Base-by-base conservation (phyloP, 2,888 invertebrate species). In the Ceraclea dissimilis region DNA sequence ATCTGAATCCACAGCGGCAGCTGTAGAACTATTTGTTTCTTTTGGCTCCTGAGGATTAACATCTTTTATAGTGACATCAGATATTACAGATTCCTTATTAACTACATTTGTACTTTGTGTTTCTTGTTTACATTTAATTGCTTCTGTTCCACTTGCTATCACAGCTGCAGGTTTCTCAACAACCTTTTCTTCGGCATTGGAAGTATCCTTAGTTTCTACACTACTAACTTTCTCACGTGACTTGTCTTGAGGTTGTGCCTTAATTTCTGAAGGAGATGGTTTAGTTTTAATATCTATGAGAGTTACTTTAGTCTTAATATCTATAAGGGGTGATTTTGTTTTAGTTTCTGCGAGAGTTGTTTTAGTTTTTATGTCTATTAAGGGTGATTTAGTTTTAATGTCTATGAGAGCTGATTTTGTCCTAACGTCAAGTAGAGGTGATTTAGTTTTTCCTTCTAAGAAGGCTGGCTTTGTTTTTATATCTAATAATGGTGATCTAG, bases 171-270 rank as follows among this genome's bases (percentile, higher is more conserved):
- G 64, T 4, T 72, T 64, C 65, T 81, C 81, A 0, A 82, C 73
- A 8, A 79, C 76, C 64, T 83, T 83, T 52, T 83, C 81, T 55
- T 55, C 55, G 11, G 8, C 20, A 20, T 55, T 55, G 8, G 21
- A 18, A 18, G 19, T 17, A 18, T 43, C 46, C n/a, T 51, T 43
- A 13, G 22, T 48, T 54, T 54, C 26, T 49, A 31, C 49, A 31
- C 51, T 48, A 39, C 51, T 21, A 44, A 50, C 18, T 57, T 65
- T 65, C 2, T 58, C 58, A n/a, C 4, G 8, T 8, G 39, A 16
- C 13, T 13, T 39, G 31, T 65, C 63, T 2, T 68, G 69, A 1
- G 73, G 71, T 8, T 72, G 71, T 11, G 71, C 70, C 49, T 68
- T 68, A 2, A 73, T 68, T 2, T 70, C 71, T 71, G 71, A 1